Evolutionary conservation across 2,797 vertebrate genomes (phyloP), one percentile per base, ranked within the genome.

Genomic region (Xyrichtys novacula): DNA sequence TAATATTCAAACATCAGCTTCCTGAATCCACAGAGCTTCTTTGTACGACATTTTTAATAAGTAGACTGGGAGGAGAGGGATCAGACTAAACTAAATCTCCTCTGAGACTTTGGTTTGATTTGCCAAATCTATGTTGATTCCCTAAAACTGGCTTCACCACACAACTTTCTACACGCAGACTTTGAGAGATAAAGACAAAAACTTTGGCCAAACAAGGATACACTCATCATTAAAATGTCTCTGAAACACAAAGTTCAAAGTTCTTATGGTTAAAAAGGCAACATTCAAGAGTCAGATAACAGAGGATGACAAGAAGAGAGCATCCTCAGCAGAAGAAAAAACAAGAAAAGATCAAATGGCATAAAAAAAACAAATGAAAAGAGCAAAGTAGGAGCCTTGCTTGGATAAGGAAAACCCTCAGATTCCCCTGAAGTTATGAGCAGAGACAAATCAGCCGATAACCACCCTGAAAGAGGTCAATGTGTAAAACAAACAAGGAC

Each of bases 71-170:
- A 73, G 53, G 65, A 84, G 85, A 81, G 69, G 60, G 83, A 84
- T 61, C 58, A 42, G 50, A 61, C 70, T 61, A 52, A 59, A 65
- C 46, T 40, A 87, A 92, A 90, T 90, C 89, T 93, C 94, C 94
- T 93, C 93, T 93, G 89, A 92, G 89, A 87, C 93, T 94, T 94
- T 89, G 90, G 94, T 95, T 95, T 93, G 89, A 92, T 93, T 53
- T 57, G 71, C 55, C n/a, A n/a, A n/a, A 65, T 73, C 46, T 15
- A 46, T 47, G 25, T 32, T 60, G 7, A 67, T 63, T 71, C 68
- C 65, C 53, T 48, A 32, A 34, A 92, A 88, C 89, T 90, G 90
- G 84, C 52, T 85, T 81, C 74, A 84, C 85, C 87, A 78, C 57
- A 84, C 39, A 87, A 43, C 36, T 49, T 44, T 17, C 89, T 76